A percentile compares a stretch with the other conserved stretches of the same genome.
Evolutionary conservation across 92 coral and sea anemone species (phyloP).

Genomic region (Porites lobata): DNA sequence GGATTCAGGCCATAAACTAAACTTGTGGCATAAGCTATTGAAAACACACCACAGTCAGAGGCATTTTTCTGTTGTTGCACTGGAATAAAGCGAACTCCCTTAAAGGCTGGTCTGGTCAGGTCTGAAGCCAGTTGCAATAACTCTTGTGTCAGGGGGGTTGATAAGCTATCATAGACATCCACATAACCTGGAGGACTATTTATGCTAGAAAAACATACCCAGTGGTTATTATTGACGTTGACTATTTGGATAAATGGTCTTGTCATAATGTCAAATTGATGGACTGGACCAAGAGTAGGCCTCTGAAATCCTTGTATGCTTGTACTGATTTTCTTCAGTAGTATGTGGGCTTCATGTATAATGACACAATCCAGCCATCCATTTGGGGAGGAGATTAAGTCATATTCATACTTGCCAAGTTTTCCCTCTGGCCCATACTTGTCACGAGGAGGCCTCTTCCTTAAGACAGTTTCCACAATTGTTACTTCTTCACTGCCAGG

Average conservation of each 20-base stretch:
- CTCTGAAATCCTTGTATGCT: conserved; percentile 72
- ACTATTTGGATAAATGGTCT: conserved; percentile 69
- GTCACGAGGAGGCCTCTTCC: conserved; percentile 31
- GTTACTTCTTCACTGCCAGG: no score
- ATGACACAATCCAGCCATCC: conserved; percentile 76
- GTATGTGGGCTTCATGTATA: conserved; percentile 62
- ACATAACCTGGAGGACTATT: conserved; percentile 55
- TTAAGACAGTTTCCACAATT: neutral
- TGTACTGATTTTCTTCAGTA: conserved; percentile 37
- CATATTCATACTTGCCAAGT: conserved; percentile 55
- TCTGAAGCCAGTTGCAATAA: conserved; percentile 46
- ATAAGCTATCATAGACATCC: conserved; percentile 53
- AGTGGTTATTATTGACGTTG: conserved; percentile 59
- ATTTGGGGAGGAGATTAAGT: conserved; percentile 50
- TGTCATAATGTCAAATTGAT: conserved; percentile 70
- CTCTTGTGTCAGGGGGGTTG: conserved; percentile 60
- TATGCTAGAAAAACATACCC: conserved; percentile 62
- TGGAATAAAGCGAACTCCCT: conserved; percentile 51
- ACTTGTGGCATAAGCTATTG: conserved; percentile 69
- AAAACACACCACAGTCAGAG: conserved; percentile 19
- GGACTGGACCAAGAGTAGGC: conserved; percentile 65
- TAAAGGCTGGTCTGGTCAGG: conserved; percentile 58
- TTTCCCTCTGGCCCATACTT: conserved; percentile 60
- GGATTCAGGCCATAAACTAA: conserved; percentile 60
- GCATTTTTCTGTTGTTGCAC: conserved; percentile 64